Evolutionary conservation across 2,113 vertebrate genomes (phyloP).

Genomic region (Strigops habroptila): DNA sequence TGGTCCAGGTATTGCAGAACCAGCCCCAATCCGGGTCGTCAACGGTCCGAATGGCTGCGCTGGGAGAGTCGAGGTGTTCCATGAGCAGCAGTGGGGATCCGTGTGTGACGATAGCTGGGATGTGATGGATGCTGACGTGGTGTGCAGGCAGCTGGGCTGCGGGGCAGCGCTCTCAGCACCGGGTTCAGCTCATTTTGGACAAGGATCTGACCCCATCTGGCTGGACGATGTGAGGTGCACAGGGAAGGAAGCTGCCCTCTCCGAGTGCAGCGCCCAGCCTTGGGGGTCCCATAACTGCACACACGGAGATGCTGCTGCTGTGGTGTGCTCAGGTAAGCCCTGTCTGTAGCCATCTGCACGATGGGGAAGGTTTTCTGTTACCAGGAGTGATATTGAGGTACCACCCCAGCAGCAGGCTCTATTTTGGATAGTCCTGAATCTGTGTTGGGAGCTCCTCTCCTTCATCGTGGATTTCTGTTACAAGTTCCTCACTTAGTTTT

Average conservation of each 20-base stretch:
- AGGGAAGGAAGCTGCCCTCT: background rate
- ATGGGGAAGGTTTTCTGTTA: background rate
- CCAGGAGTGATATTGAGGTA: background rate
- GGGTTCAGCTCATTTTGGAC: background rate
- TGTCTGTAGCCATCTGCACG: too few species aligned
- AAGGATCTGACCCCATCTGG: background rate
- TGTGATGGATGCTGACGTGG: constrained; percentile 63
- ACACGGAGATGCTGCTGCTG: background rate
- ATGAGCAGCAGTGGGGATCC: too few species aligned
- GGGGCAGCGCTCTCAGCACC: constrained; percentile 66
- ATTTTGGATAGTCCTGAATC: background rate
- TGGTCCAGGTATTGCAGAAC: background rate
- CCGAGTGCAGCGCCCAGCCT: background rate
- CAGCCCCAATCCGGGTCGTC: background rate
- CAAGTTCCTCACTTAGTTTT: too few species aligned
- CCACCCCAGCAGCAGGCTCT: background rate
- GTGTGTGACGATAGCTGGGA: too few species aligned
- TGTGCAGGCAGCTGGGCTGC: constrained; percentile 87
- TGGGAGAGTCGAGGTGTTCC: constrained; percentile 56
- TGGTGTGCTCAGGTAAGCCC: background rate
- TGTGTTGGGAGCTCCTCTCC: background rate
- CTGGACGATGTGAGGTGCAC: background rate
- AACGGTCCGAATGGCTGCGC: accelerated
- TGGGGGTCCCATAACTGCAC: background rate
- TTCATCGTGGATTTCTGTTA: too few species aligned